These are phyloP conservation scores for Zygaena filipendulae DNA, from an alignment of 2,888 invertebrate genomes.

Conservation along the genomic window DNA sequence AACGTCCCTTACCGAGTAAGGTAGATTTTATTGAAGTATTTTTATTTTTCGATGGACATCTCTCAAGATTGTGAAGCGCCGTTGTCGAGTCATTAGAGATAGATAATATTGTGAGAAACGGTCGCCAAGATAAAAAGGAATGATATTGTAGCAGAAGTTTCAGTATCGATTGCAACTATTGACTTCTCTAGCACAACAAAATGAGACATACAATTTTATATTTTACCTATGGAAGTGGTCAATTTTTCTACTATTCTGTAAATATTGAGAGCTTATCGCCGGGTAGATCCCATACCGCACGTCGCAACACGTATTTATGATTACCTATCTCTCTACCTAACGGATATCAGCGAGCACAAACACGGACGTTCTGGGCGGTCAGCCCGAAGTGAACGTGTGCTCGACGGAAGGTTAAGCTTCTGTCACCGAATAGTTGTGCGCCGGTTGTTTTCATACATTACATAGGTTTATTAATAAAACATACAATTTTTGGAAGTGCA, in stretches of 20 bases:
- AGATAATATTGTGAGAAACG: constrained; percentile 7
- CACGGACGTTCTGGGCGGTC: too few relatives aligned
- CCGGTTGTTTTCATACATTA: constrained; percentile 39
- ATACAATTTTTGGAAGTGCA: constrained; percentile 41
- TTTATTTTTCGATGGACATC: constrained; percentile 58
- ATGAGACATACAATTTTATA: constrained; percentile 53
- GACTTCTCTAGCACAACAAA: constrained; percentile 58
- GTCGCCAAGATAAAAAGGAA: constrained; percentile 8
- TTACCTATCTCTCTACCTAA: too few relatives aligned
- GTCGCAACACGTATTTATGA: constrained; percentile 43
- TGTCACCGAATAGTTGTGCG: constrained; percentile 57
- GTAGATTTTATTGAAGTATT: constrained; percentile 59
- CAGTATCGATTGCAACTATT: too few relatives aligned
- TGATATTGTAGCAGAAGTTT: too few relatives aligned
- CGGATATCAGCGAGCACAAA: too few relatives aligned
- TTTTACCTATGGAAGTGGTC: constrained; percentile 62
- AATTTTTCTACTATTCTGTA: constrained; percentile 65
- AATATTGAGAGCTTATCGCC: constrained; percentile 65
- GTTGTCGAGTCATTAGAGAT: constrained; percentile 19
- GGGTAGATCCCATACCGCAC: constrained; percentile 58
- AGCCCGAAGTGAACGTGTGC: constrained; percentile 53
- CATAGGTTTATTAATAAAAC: constrained; percentile 19
- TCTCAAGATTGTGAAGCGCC: constrained; percentile 39
- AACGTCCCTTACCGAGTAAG: constrained; percentile 70
- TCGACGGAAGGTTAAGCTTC: constrained; percentile 56